Evolutionary conservation across 2,888 invertebrate species (phyloP).

Genomic region (Steinernema hermaphroditum): DNA sequence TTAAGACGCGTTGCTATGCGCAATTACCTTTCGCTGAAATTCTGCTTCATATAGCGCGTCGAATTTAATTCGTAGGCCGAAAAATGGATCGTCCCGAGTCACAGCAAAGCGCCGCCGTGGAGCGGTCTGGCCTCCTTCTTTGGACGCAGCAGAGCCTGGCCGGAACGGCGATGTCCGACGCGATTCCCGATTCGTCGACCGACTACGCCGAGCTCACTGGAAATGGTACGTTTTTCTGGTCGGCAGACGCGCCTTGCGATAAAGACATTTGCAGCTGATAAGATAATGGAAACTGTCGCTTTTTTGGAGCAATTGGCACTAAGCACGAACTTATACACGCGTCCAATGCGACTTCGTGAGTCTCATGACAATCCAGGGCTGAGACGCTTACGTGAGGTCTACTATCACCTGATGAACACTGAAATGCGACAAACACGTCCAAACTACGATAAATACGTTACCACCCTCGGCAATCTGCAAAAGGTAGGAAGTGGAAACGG

Average conservation of each 20-base stretch:
- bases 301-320: slow-evolving; percentile 23
- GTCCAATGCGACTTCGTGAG: neutral
- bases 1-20: slow-evolving; percentile 24
- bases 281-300: slow-evolving; percentile 28
- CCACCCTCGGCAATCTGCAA: neutral
- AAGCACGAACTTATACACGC: slow-evolving; percentile 22
- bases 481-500: neutral
- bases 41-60: neutral
- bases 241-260: neutral
- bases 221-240: slow-evolving; percentile 14
- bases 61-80: neutral
- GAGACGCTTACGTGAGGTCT: slow-evolving; percentile 1
- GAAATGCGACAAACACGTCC: neutral
- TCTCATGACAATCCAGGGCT: neutral
- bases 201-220: slow-evolving; percentile 18
- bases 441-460: slow-evolving; percentile 1
- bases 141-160: too few relatives aligned
- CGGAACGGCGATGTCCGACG: too few relatives aligned
- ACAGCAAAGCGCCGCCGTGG: neutral
- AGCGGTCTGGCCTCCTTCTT: too few relatives aligned
- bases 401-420: neutral
- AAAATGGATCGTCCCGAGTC: neutral
- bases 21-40: slow-evolving; percentile 21
- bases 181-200: neutral
- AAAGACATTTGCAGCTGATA: slow-evolving; percentile 27